phyloP scores from a whole-genome alignment of 1,140 invertebrate species.

The Notospermus geniculatus region DNA sequence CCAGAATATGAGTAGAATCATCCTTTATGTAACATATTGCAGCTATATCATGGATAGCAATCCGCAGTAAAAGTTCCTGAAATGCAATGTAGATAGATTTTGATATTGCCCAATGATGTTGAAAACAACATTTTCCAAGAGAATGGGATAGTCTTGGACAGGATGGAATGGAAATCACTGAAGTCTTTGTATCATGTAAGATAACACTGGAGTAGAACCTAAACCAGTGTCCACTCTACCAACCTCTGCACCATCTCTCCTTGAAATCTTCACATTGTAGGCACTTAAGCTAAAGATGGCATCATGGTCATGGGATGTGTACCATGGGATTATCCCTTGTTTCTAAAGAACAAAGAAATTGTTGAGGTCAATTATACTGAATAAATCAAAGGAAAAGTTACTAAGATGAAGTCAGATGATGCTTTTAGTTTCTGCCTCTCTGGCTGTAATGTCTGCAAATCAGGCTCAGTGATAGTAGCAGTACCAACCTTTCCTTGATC shows the following conservation, averaged over 20 bases:
- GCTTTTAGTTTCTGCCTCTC: neutral
- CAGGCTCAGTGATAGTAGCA: too few species aligned
- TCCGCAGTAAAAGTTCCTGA: slow-evolving; percentile 42
- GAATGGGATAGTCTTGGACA: too few species aligned
- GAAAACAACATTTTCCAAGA: slow-evolving; percentile 6
- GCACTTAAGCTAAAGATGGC: slow-evolving; percentile 45
- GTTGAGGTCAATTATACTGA: neutral
- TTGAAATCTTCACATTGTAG: slow-evolving; percentile 43
- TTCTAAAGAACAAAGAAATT: slow-evolving; percentile 40
- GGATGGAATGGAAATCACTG: too few species aligned
- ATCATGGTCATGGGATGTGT: slow-evolving; percentile 32
- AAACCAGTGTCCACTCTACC: too few species aligned
- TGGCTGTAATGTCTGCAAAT: neutral
- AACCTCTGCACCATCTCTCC: slow-evolving; percentile 35
- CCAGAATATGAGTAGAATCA: slow-evolving; percentile 46
- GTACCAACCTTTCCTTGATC: slow-evolving; percentile 52
- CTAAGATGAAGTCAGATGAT: neutral
- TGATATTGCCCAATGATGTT: neutral
- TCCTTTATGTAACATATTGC: slow-evolving; percentile 54
- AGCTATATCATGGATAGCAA: slow-evolving; percentile 53
- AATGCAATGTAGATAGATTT: neutral
- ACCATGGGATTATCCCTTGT: slow-evolving; percentile 38
- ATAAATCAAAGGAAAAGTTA: neutral
- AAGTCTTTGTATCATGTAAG: too few species aligned
- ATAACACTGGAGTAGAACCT: too few species aligned